Percentiles rank a stretch among this genome's conserved stretches.
Conservation (phyloP, 2,888 invertebrate species). For the Brachyopa scutellaris region DNA sequence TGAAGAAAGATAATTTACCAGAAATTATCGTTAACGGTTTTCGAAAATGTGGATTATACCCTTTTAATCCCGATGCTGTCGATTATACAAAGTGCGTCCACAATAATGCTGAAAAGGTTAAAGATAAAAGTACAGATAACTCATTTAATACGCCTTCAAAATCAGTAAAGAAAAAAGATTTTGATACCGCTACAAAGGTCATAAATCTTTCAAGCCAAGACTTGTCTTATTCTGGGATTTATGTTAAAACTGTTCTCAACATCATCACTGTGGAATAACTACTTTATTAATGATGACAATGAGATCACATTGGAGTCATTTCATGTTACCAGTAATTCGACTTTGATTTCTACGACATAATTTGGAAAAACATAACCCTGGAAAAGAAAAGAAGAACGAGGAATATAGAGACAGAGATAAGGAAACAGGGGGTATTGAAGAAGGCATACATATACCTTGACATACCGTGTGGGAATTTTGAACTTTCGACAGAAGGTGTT, state of each 20-base stretch:
- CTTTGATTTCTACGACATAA: not conserved
- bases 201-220: not conserved
- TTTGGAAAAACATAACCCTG: not conserved
- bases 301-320: too few relatives aligned
- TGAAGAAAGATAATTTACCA: slow-evolving; percentile 3
- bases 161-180: not conserved
- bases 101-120: slow-evolving; percentile 3
- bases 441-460: not conserved
- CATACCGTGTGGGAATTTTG: not conserved
- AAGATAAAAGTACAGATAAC: not conserved
- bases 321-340: not conserved
- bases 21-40: not conserved
- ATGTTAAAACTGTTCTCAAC: too few relatives aligned
- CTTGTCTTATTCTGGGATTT: too few relatives aligned
- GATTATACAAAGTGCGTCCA: slow-evolving; percentile 13
- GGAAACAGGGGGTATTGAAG: not conserved
- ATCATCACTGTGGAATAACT: too few relatives aligned
- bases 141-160: not conserved
- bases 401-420: too few relatives aligned
- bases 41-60: slow-evolving; percentile 1
- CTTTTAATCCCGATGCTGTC: not conserved
- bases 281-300: too few relatives aligned
- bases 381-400: not conserved
- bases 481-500: not conserved
- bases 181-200: not conserved